Evolutionary conservation across 2,113 vertebrate genomes (phyloP).

Genomic region (Grantiella picta): DNA sequence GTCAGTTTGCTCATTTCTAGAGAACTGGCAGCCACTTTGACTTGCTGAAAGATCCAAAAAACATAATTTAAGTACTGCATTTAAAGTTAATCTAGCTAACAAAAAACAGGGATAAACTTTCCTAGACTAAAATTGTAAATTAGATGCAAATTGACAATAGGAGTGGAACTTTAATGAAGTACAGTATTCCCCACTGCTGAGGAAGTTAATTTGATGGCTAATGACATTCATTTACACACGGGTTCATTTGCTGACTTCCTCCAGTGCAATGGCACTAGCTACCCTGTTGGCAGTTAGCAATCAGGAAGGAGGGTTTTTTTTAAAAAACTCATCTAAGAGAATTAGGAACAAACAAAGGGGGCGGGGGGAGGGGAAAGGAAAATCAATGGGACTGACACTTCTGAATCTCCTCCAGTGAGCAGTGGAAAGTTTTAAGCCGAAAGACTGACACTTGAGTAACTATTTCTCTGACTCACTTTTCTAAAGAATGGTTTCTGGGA

Average conservation of each 20-base stretch:
- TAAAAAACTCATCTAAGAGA: neutral
- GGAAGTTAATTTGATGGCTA: slow-evolving; percentile 39
- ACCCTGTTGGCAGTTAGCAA: neutral
- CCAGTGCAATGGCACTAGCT: neutral
- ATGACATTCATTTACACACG: slow-evolving; percentile 20
- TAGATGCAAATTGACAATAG: slow-evolving; percentile 52
- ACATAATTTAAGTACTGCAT: slow-evolving; percentile 46
- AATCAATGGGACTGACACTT: neutral
- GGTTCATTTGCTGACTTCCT: slow-evolving; percentile 3
- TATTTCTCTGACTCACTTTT: neutral
- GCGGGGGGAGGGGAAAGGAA: rapidly evolving
- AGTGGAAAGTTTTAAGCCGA: neutral
- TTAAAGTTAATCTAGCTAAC: slow-evolving; percentile 64
- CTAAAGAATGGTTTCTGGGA: neutral
- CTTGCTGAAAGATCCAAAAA: slow-evolving; percentile 61
- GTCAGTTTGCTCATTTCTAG: slow-evolving; percentile 41
- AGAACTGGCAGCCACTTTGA: slow-evolving; percentile 29
- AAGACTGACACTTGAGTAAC: neutral
- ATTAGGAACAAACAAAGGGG: neutral
- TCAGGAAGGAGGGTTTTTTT: neutral
- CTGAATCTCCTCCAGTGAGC: neutral
- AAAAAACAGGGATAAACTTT: slow-evolving; percentile 54
- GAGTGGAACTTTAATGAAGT: slow-evolving; percentile 13
- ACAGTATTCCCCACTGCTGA: neutral
- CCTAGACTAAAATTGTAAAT: slow-evolving; percentile 30